phyloP scores from a whole-genome alignment of 2,113 vertebrate genomes.

The Podarcis cretensis region DNA sequence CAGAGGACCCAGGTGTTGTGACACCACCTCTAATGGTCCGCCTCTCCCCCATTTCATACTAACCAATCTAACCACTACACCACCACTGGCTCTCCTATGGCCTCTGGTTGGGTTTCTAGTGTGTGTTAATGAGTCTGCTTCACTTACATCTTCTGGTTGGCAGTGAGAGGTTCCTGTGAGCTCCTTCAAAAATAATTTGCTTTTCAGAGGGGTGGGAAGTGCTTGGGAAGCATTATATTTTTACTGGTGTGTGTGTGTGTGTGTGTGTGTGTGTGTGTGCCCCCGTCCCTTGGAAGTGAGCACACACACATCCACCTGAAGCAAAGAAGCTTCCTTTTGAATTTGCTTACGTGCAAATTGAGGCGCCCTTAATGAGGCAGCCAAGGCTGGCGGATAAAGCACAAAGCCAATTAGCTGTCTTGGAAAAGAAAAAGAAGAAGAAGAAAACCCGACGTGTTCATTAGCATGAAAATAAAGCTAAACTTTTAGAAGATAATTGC shows the following conservation, averaged over 20 bases:
- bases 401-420: conserved; percentile 77
- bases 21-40: too few relatives aligned
- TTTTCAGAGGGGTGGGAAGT: not conserved
- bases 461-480: conserved; percentile 75
- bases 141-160: conserved; percentile 73
- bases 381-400: conserved; percentile 47
- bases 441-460: conserved; percentile 47
- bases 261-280: too few relatives aligned
- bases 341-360: conserved; percentile 69
- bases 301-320: not conserved
- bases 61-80: too few relatives aligned
- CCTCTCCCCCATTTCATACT: too few relatives aligned
- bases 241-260: not conserved
- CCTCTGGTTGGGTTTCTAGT: conserved; percentile 75
- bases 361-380: conserved; percentile 74
- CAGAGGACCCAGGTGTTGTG: too few relatives aligned
- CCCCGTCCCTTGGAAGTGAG: not conserved
- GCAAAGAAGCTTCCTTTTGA: conserved; percentile 60
- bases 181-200: conserved; percentile 44
- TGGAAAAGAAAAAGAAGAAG: conserved; percentile 51
- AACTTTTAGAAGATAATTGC: conserved; percentile 78
- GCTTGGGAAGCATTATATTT: conserved; percentile 10
- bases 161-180: conserved; percentile 74
- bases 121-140: conserved; percentile 77
- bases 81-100: too few relatives aligned